A percentile compares a stretch with the other conserved stretches of the same genome.
Conservation (phyloP, 1,140 invertebrate genomes). For the Drosophila tropicalis region DNA sequence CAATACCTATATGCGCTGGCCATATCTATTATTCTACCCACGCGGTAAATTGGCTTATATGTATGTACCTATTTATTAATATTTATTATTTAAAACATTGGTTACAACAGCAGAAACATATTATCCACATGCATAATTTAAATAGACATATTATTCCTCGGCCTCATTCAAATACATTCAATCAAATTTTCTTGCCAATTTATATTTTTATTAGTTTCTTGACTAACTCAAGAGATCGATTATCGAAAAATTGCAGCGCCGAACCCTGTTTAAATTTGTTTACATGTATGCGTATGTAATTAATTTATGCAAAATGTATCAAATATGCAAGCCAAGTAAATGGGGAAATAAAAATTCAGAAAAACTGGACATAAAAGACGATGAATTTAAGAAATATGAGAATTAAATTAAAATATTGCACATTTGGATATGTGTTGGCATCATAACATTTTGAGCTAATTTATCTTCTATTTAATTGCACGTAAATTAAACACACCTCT, state of each 20-base stretch:
- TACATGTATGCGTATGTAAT: not conserved
- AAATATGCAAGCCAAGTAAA: not conserved
- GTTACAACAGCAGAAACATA: too few species aligned
- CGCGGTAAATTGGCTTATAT: too few species aligned
- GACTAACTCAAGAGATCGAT: not conserved
- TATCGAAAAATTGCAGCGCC: not conserved
- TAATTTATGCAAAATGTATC: conserved; percentile 31
- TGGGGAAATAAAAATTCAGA: not conserved
- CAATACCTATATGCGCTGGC: too few species aligned
- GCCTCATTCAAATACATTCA: too few species aligned
- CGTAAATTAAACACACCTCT: conserved; percentile 15
- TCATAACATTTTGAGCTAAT: conserved; percentile 3
- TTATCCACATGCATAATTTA: too few species aligned
- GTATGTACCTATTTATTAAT: too few species aligned
- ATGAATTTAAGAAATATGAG: conserved; percentile 5
- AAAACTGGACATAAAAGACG: not conserved
- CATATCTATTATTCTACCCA: too few species aligned
- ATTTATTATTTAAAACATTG: too few species aligned
- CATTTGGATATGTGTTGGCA: not conserved
- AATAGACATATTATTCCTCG: too few species aligned
- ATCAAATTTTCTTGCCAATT: too few species aligned
- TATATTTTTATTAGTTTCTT: too few species aligned
- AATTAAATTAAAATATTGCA: not conserved
- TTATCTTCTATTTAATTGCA: conserved; percentile 17
- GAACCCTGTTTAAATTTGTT: not conserved